phyloP scores from a whole-genome alignment of 1,140 invertebrate species.

The Pseudobourletiella spinata region DNA sequence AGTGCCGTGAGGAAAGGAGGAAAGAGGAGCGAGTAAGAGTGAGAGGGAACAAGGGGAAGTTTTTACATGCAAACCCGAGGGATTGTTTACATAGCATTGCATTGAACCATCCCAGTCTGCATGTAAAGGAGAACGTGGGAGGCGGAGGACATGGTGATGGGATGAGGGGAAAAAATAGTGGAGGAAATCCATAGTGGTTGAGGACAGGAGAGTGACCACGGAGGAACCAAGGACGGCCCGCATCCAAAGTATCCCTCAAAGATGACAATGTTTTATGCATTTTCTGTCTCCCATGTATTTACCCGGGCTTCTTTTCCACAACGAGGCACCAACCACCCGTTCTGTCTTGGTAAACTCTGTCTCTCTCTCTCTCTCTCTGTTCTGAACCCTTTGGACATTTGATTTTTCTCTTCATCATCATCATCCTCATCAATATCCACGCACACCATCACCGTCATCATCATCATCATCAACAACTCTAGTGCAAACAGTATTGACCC shows the following conservation, averaged over 20 bases:
- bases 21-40: neutral
- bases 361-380: neutral
- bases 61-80: neutral
- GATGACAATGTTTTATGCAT: slow-evolving; percentile 37
- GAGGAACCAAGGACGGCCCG: slow-evolving; percentile 22
- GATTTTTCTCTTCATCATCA: too few species aligned
- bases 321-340: too few species aligned
- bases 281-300: slow-evolving; percentile 15
- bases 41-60: too few species aligned
- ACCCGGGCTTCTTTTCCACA: neutral
- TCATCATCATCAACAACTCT: too few species aligned
- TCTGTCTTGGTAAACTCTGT: neutral
- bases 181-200: slow-evolving; percentile 3
- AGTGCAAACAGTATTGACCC: slow-evolving; percentile 16
- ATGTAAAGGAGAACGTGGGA: neutral
- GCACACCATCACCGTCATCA: neutral
- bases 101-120: neutral
- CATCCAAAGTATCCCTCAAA: slow-evolving; percentile 20
- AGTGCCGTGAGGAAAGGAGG: too few species aligned
- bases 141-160: slow-evolving; percentile 2
- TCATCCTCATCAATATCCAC: too few species aligned
- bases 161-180: slow-evolving; percentile 13
- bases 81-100: slow-evolving; percentile 17
- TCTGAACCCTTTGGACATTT: too few species aligned
- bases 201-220: slow-evolving; percentile 5